phyloP scores from a whole-genome alignment of 2,888 invertebrate species.

The Latheticus oryzae region DNA sequence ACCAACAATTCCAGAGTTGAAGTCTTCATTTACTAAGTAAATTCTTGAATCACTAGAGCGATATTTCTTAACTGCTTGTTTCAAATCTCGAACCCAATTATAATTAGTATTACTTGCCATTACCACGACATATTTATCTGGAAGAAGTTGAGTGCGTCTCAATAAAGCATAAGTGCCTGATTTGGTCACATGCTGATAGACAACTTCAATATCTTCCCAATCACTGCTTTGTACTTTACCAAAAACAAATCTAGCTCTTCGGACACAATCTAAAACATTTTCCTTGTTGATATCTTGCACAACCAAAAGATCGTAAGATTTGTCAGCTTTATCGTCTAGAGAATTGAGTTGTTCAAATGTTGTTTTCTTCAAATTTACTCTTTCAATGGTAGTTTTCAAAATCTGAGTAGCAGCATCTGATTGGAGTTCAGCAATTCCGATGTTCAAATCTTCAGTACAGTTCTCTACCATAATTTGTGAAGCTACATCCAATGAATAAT shows the following conservation, averaged over 20 bases:
- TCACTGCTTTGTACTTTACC: constrained; percentile 16
- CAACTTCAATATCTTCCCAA: constrained; percentile 17
- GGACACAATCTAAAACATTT: neutral
- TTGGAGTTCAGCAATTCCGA: constrained; percentile 12
- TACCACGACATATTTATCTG: constrained; percentile 33
- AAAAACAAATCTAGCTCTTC: constrained; percentile 25
- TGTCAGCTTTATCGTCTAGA: constrained; percentile 2
- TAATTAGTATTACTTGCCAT: constrained; percentile 33
- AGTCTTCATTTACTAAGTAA: constrained; percentile 41
- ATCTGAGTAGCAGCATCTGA: constrained; percentile 12
- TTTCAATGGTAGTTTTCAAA: constrained; percentile 5
- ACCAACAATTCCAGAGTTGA: constrained; percentile 50
- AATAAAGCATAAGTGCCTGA: constrained; percentile 34
- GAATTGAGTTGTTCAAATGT: constrained; percentile 7
- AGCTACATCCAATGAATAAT: constrained; percentile 14
- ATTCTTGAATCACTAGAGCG: constrained; percentile 15
- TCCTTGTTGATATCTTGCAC: constrained; percentile 13
- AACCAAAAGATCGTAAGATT: constrained; percentile 17
- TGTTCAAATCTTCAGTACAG: constrained; percentile 5
- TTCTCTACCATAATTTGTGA: constrained; percentile 43
- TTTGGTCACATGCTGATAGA: constrained; percentile 31
- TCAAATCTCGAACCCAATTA: constrained; percentile 41
- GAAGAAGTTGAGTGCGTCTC: constrained; percentile 13
- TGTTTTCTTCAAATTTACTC: constrained; percentile 17
- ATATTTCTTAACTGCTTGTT: constrained; percentile 29